Conservation (phyloP, 2,113 vertebrate genomes). For the Pelusios castaneus region DNA sequence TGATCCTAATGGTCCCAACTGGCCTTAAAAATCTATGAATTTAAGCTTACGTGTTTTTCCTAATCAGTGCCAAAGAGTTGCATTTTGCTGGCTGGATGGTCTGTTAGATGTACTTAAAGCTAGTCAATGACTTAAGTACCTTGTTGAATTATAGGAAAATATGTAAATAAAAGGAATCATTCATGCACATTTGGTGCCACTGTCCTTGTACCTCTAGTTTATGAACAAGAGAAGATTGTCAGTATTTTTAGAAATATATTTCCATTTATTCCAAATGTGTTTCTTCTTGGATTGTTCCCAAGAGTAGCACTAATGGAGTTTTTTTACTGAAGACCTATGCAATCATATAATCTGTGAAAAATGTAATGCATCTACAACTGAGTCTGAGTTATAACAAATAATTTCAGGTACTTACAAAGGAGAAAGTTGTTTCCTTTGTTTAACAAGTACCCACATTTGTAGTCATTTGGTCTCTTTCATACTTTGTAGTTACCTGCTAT, state of each 20-base stretch:
- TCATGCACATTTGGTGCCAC: not conserved
- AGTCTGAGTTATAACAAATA: not conserved
- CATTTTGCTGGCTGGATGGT: not conserved
- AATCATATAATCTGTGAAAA: not conserved
- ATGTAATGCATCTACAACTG: not conserved
- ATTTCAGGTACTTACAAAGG: not conserved
- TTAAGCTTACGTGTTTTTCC: not conserved
- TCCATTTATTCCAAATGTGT: not conserved
- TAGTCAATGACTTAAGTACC: fast-evolving
- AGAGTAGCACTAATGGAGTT: not conserved
- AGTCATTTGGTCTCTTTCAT: not conserved
- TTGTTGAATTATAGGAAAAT: not conserved
- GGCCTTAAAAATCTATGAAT: not conserved
- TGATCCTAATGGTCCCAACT: not conserved
- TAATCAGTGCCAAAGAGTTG: not conserved
- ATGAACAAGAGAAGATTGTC: not conserved
- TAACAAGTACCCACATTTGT: not conserved
- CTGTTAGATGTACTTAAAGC: not conserved
- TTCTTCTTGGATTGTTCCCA: not conserved
- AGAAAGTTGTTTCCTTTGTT: fast-evolving
- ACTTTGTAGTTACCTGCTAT: fast-evolving
- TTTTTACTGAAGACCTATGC: not conserved
- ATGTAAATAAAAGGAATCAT: not conserved
- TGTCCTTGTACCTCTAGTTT: not conserved
- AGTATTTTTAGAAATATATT: not conserved